These are phyloP conservation scores for Parnassius orleans DNA, from an alignment of 2,888 invertebrate species.

Conservation along the genomic window DNA sequence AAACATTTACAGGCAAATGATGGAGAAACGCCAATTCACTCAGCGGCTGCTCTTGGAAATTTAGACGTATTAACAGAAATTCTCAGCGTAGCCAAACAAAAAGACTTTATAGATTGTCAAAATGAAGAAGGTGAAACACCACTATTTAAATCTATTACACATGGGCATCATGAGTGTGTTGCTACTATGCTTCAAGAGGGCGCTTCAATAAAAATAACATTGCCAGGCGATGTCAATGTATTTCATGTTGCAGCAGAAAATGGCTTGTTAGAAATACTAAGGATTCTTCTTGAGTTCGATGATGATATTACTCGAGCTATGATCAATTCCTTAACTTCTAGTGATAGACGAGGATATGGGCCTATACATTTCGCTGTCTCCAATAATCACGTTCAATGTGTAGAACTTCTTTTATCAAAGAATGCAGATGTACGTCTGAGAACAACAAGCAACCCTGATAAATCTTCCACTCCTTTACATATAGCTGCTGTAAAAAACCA, in stretches of 20 bases:
- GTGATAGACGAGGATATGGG: conserved; percentile 67
- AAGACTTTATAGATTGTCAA: conserved; percentile 68
- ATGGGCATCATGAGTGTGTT: conserved; percentile 67
- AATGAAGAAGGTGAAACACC: conserved; percentile 75
- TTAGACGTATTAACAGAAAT: conserved; percentile 74
- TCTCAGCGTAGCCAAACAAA: conserved; percentile 69
- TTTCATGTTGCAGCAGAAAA: conserved; percentile 82
- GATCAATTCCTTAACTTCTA: conserved; percentile 57
- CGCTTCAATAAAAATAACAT: conserved; percentile 62
- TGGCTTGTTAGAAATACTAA: conserved; percentile 77
- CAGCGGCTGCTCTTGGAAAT: conserved; percentile 75
- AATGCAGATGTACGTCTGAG: conserved; percentile 67
- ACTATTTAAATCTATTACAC: conserved; percentile 66
- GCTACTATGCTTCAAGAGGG: conserved; percentile 68
- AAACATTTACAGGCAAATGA: conserved; percentile 60
- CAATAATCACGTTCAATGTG: conserved; percentile 71
- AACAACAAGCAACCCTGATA: conserved; percentile 65
- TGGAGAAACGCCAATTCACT: conserved; percentile 77
- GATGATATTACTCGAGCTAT: conserved; percentile 51
- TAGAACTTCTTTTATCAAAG: conserved; percentile 63
- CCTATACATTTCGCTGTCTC: conserved; percentile 80
- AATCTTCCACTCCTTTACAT: conserved; percentile 69
- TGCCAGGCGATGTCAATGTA: conserved; percentile 75
- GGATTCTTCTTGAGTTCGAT: conserved; percentile 70
- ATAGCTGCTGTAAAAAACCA: conserved; percentile 68